phyloP scores from a whole-genome alignment of 1,140 invertebrate genomes.

The Leptinotarsa texana region DNA sequence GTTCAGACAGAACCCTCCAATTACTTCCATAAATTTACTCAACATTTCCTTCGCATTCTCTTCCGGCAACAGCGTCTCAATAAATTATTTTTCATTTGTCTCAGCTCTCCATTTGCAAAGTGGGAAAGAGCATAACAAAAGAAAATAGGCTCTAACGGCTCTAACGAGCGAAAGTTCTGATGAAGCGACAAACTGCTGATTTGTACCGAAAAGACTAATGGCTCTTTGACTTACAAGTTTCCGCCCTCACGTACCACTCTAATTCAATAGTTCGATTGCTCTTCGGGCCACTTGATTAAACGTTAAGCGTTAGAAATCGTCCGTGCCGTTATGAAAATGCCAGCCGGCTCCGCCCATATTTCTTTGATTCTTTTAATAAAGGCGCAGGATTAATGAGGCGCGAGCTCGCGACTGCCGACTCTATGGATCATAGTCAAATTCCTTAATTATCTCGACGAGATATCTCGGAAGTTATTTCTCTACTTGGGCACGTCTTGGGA shows the following conservation, averaged over 20 bases:
- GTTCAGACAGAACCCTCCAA: neutral
- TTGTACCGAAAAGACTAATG: constrained; percentile 49
- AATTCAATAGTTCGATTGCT: constrained; percentile 54
- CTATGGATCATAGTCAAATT: constrained; percentile 37
- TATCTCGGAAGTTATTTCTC: neutral
- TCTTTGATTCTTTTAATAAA: constrained; percentile 54
- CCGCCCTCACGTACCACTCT: constrained; percentile 42
- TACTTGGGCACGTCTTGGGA: constrained; percentile 45
- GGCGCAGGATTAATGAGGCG: constrained; percentile 51
- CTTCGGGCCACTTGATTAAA: constrained; percentile 50
- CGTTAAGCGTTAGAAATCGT: constrained; percentile 27
- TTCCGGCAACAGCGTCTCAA: constrained; percentile 2
- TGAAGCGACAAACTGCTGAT: constrained; percentile 40
- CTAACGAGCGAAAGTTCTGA: constrained; percentile 31
- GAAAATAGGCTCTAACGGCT: constrained; percentile 17
- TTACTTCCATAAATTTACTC: neutral
- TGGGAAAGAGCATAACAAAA: constrained; percentile 13
- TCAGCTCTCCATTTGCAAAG: constrained; percentile 14
- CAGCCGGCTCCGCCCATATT: constrained; percentile 49
- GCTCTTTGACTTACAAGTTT: constrained; percentile 47
- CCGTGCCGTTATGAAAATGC: constrained; percentile 24
- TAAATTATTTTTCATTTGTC: constrained; percentile 21
- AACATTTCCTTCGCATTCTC: neutral
- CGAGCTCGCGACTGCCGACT: constrained; percentile 35
- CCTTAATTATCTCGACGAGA: constrained; percentile 30